These are phyloP conservation scores for Patiria miniata DNA, from an alignment of 35 echinoderm and acorn worm genomes.

Conservation along the genomic window DNA sequence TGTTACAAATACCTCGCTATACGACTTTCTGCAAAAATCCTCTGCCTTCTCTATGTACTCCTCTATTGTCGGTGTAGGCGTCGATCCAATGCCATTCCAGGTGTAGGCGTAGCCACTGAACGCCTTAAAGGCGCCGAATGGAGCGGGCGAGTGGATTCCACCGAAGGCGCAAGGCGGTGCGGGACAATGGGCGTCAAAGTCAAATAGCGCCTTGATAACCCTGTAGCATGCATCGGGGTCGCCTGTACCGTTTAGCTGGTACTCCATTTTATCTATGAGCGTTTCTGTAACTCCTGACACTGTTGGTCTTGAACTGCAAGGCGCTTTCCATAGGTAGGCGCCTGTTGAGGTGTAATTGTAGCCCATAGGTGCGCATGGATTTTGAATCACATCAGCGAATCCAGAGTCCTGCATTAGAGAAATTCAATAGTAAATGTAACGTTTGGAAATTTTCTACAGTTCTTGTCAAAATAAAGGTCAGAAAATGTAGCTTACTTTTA, in stretches of 20 bases:
- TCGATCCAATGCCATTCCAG: background rate
- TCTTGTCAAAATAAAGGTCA: background rate
- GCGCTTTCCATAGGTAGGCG: conserved; percentile 36
- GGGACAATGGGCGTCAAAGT: conserved; percentile 32
- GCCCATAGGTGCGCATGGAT: conserved; percentile 47
- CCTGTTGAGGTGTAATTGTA: background rate
- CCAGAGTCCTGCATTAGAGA: conserved; percentile 10
- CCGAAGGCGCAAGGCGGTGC: conserved; percentile 44
- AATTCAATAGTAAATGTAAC: background rate
- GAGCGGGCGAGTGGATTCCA: conserved; percentile 35
- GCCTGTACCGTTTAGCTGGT: conserved; percentile 1
- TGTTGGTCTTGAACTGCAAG: conserved; percentile 6
- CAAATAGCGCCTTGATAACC: conserved; percentile 2
- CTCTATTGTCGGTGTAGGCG: background rate
- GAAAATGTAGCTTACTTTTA: conserved; percentile 39
- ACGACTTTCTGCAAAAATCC: background rate
- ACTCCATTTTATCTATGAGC: background rate
- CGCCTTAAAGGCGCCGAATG: conserved; percentile 30
- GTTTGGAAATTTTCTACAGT: background rate
- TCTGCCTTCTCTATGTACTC: background rate
- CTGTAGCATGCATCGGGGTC: background rate
- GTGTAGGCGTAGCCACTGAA: conserved; percentile 19
- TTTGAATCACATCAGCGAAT: background rate
- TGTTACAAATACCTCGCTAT: background rate
- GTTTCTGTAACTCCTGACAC: background rate